Evolutionary conservation across 1,140 invertebrate genomes (phyloP).

Genomic region (Drosophila mayri): DNA sequence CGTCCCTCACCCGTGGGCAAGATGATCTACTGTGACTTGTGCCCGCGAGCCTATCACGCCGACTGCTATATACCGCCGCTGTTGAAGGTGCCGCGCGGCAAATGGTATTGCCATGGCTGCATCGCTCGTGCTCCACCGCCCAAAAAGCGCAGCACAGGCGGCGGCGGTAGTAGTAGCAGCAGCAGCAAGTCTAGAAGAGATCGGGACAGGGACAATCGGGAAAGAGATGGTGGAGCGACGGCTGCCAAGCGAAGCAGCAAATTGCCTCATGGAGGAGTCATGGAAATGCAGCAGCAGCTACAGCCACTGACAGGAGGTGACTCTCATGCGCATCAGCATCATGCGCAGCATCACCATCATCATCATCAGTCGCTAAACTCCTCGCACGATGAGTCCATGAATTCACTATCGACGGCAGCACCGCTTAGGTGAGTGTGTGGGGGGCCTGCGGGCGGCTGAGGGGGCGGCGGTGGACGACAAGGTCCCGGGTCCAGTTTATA

Average conservation of each 20-base stretch:
- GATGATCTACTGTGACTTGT: slow-evolving; percentile 93
- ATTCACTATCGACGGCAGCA: slow-evolving; percentile 76
- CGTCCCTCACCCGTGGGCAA: slow-evolving; percentile 87
- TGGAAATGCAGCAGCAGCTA: slow-evolving; percentile 43
- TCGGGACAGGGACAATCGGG: slow-evolving; percentile 49
- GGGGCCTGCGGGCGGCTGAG: slow-evolving; percentile 47
- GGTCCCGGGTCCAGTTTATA: slow-evolving; percentile 23
- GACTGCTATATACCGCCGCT: slow-evolving; percentile 96
- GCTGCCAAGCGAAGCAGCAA: slow-evolving; percentile 70
- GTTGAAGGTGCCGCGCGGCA: slow-evolving; percentile 93
- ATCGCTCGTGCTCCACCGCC: slow-evolving; percentile 90
- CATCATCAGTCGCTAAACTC: slow-evolving; percentile 81
- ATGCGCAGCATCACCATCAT: slow-evolving; percentile 14
- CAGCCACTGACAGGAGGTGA: slow-evolving; percentile 25
- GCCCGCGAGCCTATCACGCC: slow-evolving; percentile 95
- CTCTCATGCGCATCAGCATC: slow-evolving; percentile 9
- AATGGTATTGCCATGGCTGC: slow-evolving; percentile 94
- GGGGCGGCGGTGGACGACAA: slow-evolving; percentile 11
- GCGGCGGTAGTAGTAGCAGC: slow-evolving; percentile 47
- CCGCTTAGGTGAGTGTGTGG: slow-evolving; percentile 73
- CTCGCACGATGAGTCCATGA: slow-evolving; percentile 85
- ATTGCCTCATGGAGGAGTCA: slow-evolving; percentile 40
- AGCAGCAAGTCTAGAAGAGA: slow-evolving; percentile 75
- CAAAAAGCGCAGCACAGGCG: slow-evolving; percentile 85
- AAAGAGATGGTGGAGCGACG: slow-evolving; percentile 8